A percentile compares a stretch with the other conserved stretches of the same genome.
These are phyloP conservation scores for Clivina fossor DNA, from an alignment of 2,888 invertebrate genomes.

Conservation along the genomic window DNA sequence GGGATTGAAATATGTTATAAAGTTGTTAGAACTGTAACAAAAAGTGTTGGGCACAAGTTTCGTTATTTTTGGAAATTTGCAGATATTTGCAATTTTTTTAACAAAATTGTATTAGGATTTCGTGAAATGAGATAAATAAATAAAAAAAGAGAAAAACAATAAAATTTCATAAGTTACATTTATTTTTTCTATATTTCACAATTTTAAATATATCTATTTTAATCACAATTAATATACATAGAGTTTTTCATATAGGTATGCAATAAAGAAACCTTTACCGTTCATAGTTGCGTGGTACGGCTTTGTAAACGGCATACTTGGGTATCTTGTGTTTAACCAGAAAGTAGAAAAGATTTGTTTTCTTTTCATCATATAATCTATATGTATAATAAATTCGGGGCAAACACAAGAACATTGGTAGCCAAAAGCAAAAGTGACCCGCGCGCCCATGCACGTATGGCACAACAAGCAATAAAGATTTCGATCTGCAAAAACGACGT, in stretches of 20 bases:
- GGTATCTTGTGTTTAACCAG: no score
- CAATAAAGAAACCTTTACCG: constrained; percentile 27
- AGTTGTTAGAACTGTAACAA: no score
- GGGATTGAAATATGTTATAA: no score
- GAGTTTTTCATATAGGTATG: constrained; percentile 27
- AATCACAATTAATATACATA: constrained; percentile 32
- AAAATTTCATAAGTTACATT: constrained; percentile 33
- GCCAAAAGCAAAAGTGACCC: constrained; percentile 8
- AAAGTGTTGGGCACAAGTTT: no score
- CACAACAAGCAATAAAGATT: constrained; percentile 27
- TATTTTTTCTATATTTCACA: constrained; percentile 33
- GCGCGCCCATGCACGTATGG: background rate
- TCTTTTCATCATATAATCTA: no score
- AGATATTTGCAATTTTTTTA: no score
- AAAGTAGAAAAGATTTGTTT: constrained; percentile 12
- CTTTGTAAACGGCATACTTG: no score
- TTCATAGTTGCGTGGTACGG: constrained; percentile 18
- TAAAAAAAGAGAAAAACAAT: no score
- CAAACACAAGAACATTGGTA: constrained; percentile 24
- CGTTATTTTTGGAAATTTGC: no score
- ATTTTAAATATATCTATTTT: constrained; percentile 32
- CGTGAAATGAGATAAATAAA: no score
- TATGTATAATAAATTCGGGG: no score
- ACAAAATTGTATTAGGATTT: no score
- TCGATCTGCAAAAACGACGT: constrained; percentile 16